Conservation (phyloP, 2,113 vertebrate species). For the Capreolus pygargus region DNA sequence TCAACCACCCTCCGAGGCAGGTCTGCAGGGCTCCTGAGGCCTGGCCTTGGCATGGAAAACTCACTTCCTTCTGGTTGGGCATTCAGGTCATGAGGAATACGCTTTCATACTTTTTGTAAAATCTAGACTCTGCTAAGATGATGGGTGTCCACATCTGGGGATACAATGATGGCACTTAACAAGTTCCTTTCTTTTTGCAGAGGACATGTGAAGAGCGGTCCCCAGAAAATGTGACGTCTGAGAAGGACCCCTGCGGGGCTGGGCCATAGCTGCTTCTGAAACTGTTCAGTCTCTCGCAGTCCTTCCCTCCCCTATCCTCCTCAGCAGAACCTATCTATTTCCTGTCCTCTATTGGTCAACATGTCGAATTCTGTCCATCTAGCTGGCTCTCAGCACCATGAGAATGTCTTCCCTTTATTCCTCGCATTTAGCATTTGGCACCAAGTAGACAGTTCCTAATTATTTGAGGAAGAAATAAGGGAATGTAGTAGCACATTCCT, state of each 20-base stretch:
- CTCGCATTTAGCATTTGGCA: neutral
- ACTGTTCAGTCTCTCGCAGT: neutral
- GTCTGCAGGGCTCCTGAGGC: neutral
- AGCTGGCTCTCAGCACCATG: neutral
- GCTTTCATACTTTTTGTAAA: no score
- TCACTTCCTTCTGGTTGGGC: no score
- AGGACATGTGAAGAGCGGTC: neutral
- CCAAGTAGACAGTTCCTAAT: neutral
- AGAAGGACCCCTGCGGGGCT: neutral
- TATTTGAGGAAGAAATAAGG: neutral
- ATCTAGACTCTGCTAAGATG: no score
- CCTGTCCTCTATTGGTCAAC: neutral
- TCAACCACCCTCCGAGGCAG: no score
- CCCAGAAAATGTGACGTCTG: neutral
- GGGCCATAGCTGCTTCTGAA: neutral
- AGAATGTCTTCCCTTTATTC: neutral
- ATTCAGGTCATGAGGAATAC: no score
- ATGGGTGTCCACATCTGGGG: neutral
- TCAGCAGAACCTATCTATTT: neutral
- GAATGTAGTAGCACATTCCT: neutral
- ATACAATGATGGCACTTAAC: neutral
- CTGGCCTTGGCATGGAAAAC: neutral
- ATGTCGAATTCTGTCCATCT: neutral
- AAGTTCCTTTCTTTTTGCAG: neutral
- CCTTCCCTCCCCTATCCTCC: neutral